Evolutionary conservation across 2,888 invertebrate species (phyloP), one percentile per base, ranked within the genome.

Genomic region (Ceramica pisi): DNA sequence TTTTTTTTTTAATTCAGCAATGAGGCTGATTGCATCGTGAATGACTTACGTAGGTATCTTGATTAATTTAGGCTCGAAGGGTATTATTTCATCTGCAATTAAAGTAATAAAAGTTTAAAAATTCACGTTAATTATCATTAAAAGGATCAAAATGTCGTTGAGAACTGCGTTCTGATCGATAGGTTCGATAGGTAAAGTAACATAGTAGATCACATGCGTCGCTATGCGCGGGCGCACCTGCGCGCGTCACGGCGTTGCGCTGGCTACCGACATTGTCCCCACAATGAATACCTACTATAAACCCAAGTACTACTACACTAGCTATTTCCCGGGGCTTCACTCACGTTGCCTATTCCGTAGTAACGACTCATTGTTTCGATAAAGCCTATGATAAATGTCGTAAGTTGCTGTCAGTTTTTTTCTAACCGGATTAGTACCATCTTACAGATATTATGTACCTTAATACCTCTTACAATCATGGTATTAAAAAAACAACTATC

Each of bases 211-310:
- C 70, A 74, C 57, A 71, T 61, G 57, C 59, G 61, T 67, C 57
- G 67, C 60, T 66, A 75, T 82, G 83, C 78, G 74, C 77, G 19
- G 56, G 71, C 82, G 77, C 87, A 86, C 85, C 87, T 84, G 85
- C 71, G 67, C 35, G 53, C 76, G 87, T 83, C 84, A 87, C 85
- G 46, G 31, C 62, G 26, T 48, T 64, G 56, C 65, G 62, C 69
- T 23, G 60, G 65, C 71, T 65, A 80, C 67, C 50, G 61, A 65
- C 71, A 78, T 65, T 81, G 70, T 69, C 41, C 74, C 67, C 69
- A 79, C 74, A 81, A 75, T 67, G 67, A 71, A 62, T 44, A 81
- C 64, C 61, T 71, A 81, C 69, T 73, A 63, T 53, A 26, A 61
- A 67, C 10, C 61, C 3, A 21, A 21, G 21, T 21, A 35, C 38